Percentiles rank a stretch among this genome's conserved stretches.
Conservation (phyloP, 2,113 vertebrate genomes). For the Azemiops feae region DNA sequence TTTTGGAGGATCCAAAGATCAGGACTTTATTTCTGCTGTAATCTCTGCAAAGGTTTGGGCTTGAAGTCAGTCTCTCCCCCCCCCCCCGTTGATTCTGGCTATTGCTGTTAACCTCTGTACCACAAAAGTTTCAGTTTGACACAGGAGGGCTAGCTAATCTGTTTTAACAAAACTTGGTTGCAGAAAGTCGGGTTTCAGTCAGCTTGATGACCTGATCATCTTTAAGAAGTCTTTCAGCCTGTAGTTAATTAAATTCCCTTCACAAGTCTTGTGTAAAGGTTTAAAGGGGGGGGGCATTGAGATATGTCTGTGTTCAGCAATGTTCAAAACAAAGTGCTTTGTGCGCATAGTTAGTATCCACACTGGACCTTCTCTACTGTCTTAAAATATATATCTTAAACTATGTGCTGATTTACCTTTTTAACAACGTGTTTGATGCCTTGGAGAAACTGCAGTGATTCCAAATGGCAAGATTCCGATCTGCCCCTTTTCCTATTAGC, state of each 20-base stretch:
- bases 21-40: neutral
- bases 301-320: neutral
- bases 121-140: neutral
- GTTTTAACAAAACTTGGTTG: neutral
- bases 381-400: neutral
- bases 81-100: neutral
- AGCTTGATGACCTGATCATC: neutral
- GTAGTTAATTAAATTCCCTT: neutral
- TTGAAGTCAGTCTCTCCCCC: neutral
- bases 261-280: neutral
- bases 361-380: neutral
- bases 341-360: too few species aligned
- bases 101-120: neutral
- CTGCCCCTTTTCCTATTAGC: neutral
- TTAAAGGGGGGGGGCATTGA: too few species aligned
- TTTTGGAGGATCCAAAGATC: neutral
- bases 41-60: neutral
- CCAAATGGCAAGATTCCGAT: neutral
- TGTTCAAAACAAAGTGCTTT: neutral
- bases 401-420: too few species aligned
- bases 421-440: neutral
- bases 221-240: neutral
- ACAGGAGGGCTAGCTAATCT: too few species aligned
- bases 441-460: neutral
- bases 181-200: too few species aligned